phyloP scores from a whole-genome alignment of 2,113 vertebrate species.

The Anhinga rufa region DNA sequence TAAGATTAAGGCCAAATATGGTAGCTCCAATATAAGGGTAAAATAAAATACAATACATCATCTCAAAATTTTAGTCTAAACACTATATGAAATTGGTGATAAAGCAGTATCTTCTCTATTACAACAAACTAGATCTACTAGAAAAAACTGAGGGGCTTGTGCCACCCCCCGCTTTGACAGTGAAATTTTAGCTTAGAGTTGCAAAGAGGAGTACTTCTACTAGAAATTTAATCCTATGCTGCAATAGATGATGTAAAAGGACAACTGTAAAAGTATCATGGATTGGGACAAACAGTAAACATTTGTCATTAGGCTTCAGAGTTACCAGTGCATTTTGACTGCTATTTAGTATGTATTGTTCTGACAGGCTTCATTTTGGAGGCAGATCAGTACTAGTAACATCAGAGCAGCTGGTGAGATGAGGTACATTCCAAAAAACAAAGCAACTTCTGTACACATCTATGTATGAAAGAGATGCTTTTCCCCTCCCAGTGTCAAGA shows the following conservation, averaged over 20 bases:
- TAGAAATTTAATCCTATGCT: neutral
- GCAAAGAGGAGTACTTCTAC: neutral
- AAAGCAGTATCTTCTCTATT: neutral
- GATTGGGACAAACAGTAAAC: neutral
- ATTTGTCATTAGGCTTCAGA: neutral
- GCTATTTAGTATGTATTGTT: neutral
- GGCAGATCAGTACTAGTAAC: neutral
- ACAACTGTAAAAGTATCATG: neutral
- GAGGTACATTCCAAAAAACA: neutral
- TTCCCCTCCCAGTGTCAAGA: neutral
- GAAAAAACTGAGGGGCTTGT: neutral
- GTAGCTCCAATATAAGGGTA: neutral
- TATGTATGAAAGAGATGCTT: neutral
- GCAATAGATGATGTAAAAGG: neutral
- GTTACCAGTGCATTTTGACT: neutral
- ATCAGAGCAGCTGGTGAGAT: neutral
- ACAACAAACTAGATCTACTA: neutral
- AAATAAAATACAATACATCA: neutral
- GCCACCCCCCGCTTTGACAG: accelerated
- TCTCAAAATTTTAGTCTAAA: neutral
- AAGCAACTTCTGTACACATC: neutral
- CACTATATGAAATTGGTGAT: neutral
- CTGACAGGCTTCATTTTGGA: neutral
- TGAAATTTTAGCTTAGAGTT: neutral
- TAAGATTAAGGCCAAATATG: neutral